Base-by-base conservation (phyloP, 1,140 invertebrate species). In the Frieseomelitta varia region DNA sequence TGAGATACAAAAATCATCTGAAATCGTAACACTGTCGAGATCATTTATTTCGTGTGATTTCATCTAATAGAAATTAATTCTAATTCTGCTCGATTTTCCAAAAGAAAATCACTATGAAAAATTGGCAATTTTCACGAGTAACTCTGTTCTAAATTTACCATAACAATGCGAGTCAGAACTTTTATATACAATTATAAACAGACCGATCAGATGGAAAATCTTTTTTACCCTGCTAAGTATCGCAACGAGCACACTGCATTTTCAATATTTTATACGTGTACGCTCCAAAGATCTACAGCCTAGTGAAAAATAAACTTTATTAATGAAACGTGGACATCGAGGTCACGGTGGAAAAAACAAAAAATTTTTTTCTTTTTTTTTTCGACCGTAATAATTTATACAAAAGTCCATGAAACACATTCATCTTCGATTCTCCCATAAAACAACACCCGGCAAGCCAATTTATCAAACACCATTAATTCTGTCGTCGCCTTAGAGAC, bases 331-430 rank as follows among this genome's bases (percentile, higher is more conserved):
- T n/a, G 4, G 11, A 30, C 0, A 21, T 12, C 4, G 10, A 1
- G 14, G 1, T 11, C 10, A 0, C 1, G 19, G 12, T 47, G 12
- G 8, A 34, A 67, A 12, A 71, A 71, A 0, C 8, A 8, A 47
- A 47, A 47, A 47, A n/a, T n/a, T n/a, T n/a, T n/a, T 8, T 47
- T 47, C 8, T 47, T 47, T 39, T 39, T 15, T 69, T 2, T 1
- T 47, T 47, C 39, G 39, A 71, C n/a, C n/a, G n/a, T 47, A 71
- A 71, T 71, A 71, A 71, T 71, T 71, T 71, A 71, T n/a, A 17
- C 4, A 6, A 24, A 39, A 39, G 15, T 47, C 12, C 39, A n/a
- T n/a, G 15, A 71, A 47, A 71, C n/a, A n/a, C 68, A 71, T 71
- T 34, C 34, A 71, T 71, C 68, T 47, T 71, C 39, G 68, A 69